Evolutionary conservation across 2,888 invertebrate genomes (phyloP).

Genomic region (Drosophila gaucha): DNA sequence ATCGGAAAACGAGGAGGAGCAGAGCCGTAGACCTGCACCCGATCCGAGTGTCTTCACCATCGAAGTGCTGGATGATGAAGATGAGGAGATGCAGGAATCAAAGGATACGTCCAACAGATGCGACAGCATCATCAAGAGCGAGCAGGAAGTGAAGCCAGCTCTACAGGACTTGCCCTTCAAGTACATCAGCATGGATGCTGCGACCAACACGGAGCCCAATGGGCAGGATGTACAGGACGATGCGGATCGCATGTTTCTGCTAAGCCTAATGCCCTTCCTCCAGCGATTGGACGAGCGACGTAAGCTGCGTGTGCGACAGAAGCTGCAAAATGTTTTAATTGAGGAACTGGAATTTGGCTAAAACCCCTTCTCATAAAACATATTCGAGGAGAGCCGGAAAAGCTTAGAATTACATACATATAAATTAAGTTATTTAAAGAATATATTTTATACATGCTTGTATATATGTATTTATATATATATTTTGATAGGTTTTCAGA

Average conservation of each 20-base stretch:
- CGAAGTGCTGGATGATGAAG: constrained; percentile 73
- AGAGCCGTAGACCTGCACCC: too few species aligned
- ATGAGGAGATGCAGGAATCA: constrained; percentile 60
- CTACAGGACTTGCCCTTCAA: constrained; percentile 51
- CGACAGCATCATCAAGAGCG: constrained; percentile 45
- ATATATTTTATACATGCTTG: neutral
- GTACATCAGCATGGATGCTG: constrained; percentile 60
- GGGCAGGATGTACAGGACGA: constrained; percentile 55
- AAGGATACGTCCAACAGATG: too few species aligned
- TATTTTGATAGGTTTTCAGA: neutral
- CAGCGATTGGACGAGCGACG: constrained; percentile 71
- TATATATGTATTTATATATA: neutral
- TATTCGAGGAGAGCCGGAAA: neutral
- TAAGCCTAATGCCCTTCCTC: constrained; percentile 77
- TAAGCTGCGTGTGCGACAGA: constrained; percentile 75
- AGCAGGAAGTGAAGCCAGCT: constrained; percentile 44
- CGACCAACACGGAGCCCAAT: constrained; percentile 64
- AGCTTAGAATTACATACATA: neutral
- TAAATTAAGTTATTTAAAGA: neutral
- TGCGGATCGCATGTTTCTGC: constrained; percentile 77
- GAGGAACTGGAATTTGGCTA: constrained; percentile 74
- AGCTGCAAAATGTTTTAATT: constrained; percentile 76
- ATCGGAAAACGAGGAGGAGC: constrained; percentile 63
- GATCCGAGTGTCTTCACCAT: constrained; percentile 68
- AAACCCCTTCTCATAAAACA: neutral